Conservation (phyloP, 1,140 invertebrate genomes). For the Micrasema minimum region DNA sequence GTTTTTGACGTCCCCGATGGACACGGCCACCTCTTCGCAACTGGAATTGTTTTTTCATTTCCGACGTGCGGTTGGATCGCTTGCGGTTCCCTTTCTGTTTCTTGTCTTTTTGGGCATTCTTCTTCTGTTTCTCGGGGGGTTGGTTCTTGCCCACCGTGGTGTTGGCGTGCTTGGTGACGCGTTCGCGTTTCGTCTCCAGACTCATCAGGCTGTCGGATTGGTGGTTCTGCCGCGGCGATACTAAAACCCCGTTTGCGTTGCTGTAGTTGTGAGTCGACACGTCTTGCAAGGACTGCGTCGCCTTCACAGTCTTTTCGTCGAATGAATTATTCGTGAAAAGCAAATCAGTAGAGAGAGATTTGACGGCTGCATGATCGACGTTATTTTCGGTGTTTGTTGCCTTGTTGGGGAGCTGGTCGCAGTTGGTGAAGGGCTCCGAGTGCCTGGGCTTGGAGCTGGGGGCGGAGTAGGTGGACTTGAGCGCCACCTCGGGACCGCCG, state of each 20-base stretch:
- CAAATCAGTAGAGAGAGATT: conserved; percentile 44
- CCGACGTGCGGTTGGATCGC: conserved; percentile 4
- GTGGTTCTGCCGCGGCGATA: conserved; percentile 43
- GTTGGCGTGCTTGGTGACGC: background rate
- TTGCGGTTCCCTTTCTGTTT: conserved; percentile 19
- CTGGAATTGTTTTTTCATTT: conserved; percentile 31
- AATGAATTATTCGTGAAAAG: conserved; percentile 28
- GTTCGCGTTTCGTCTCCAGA: conserved; percentile 49
- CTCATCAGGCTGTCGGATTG: conserved; percentile 60
- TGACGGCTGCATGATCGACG: conserved; percentile 32
- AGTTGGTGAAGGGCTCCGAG: conserved; percentile 50
- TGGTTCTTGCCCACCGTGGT: background rate
- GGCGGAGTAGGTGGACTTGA: conserved; percentile 57
- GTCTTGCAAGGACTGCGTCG: conserved; percentile 62
- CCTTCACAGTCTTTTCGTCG: conserved; percentile 59
- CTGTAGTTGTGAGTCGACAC: conserved; percentile 34
- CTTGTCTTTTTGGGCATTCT: conserved; percentile 1
- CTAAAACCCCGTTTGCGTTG: background rate
- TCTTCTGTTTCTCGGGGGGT: conserved; percentile 13
- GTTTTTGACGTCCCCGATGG: conserved; percentile 6
- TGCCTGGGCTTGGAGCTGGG: conserved; percentile 23
- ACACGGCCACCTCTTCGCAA: conserved; percentile 16
- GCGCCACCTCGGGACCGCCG: conserved; percentile 83
- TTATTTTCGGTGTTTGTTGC: conserved; percentile 21
- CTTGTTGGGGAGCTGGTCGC: conserved; percentile 5